Evolutionary conservation across 2,113 vertebrate species (phyloP).

Genomic region (Vicugna pacos): DNA sequence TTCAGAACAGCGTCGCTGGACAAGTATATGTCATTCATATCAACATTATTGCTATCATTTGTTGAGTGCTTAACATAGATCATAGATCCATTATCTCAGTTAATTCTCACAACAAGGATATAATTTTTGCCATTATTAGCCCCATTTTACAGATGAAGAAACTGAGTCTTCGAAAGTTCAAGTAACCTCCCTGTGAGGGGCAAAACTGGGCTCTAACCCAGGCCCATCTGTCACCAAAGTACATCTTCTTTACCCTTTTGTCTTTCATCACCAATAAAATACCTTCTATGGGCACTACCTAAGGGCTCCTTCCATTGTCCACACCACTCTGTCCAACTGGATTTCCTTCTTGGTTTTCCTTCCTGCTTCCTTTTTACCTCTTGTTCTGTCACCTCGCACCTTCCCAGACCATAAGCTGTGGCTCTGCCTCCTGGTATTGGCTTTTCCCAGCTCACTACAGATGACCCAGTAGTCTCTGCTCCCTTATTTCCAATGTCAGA

Average conservation of each 20-base stretch:
- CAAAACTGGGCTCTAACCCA: background rate
- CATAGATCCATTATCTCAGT: background rate
- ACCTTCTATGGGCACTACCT: background rate
- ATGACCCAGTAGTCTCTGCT: background rate
- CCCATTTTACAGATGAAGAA: background rate
- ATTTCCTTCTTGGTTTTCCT: background rate
- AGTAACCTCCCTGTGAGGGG: background rate
- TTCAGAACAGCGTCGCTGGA: background rate
- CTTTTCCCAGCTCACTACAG: background rate
- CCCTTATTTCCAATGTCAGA: background rate
- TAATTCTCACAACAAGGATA: background rate
- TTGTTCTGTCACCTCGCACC: background rate
- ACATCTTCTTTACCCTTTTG: background rate
- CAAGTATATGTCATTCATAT: background rate
- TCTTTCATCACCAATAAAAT: background rate
- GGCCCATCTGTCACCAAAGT: background rate
- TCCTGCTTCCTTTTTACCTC: background rate
- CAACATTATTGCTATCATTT: background rate
- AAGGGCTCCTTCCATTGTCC: background rate
- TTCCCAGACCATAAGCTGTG: background rate
- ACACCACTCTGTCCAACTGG: background rate
- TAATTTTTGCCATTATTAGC: background rate
- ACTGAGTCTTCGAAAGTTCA: background rate
- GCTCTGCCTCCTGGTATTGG: background rate
- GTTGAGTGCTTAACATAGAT: background rate